Evolutionary conservation across 2,888 invertebrate species (phyloP).

Genomic region (Philaethria dido): DNA sequence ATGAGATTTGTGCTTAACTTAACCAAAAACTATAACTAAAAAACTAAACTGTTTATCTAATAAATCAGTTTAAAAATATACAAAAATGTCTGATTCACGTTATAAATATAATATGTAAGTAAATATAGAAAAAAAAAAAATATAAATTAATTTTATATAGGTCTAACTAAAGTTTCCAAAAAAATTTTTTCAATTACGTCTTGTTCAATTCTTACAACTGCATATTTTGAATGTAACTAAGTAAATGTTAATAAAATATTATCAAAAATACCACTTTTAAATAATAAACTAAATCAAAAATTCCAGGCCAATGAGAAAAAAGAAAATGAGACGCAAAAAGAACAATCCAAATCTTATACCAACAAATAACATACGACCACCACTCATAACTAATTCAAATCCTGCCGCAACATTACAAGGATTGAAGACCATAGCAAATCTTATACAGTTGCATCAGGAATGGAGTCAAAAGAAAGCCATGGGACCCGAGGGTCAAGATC

Average conservation of each 20-base stretch:
- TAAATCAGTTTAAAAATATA: neutral
- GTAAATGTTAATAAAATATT: no score
- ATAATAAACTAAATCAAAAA: neutral
- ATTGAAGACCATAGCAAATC: slow-evolving; percentile 28
- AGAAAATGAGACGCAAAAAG: slow-evolving; percentile 16
- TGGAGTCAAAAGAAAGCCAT: neutral
- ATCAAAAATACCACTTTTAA: neutral
- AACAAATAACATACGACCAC: neutral
- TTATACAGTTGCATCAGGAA: slow-evolving; percentile 29
- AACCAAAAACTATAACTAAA: no score
- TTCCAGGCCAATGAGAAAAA: slow-evolving; percentile 11
- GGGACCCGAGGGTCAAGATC: no score
- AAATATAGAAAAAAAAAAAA: neutral
- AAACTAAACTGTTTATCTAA: neutral
- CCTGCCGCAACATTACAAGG: slow-evolving; percentile 19
- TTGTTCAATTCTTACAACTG: no score
- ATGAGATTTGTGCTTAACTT: no score
- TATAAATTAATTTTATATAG: neutral
- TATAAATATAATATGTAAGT: neutral
- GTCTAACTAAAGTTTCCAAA: no score
- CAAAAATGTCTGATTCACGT: neutral
- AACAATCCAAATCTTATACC: slow-evolving; percentile 1
- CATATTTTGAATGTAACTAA: no score
- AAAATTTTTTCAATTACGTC: no score
- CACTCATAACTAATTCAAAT: neutral